phyloP scores from a whole-genome alignment of 2,888 invertebrate species.

The Pristionchus exspectatus region DNA sequence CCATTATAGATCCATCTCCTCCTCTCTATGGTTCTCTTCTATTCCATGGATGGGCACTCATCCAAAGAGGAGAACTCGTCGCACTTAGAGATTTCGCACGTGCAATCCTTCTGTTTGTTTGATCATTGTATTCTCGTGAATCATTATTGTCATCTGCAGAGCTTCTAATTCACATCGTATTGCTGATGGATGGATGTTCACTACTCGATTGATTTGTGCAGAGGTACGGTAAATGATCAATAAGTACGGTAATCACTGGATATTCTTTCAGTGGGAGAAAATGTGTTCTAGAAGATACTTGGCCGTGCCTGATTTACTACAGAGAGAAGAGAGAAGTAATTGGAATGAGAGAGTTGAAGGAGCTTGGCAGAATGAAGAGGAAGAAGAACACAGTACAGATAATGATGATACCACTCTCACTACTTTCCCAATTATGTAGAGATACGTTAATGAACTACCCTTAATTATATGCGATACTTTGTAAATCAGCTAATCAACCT shows the following conservation, averaged over 20 bases:
- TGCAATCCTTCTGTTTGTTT: background rate
- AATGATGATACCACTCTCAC: background rate
- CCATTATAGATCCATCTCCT: background rate
- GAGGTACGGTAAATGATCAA: constrained; percentile 14
- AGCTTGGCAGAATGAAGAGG: background rate
- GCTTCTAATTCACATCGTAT: background rate
- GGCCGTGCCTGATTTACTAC: constrained; percentile 9
- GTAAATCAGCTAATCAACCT: constrained; percentile 27
- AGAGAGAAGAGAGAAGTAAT: constrained; percentile 8
- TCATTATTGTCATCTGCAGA: background rate
- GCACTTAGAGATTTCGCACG: background rate
- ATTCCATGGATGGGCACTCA: constrained; percentile 34
- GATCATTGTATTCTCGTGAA: background rate
- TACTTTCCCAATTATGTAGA: constrained; percentile 6
- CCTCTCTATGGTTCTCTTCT: constrained; percentile 7
- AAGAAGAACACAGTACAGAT: background rate
- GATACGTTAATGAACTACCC: background rate
- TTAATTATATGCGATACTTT: background rate
- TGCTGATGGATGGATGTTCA: constrained; percentile 32
- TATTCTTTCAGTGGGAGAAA: constrained; percentile 30
- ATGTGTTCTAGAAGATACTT: background rate
- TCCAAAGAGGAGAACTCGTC: constrained; percentile 6
- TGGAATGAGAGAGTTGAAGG: constrained; percentile 17
- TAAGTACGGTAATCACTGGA: background rate
- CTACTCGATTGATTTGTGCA: background rate